Percentiles rank a stretch among this genome's conserved stretches.
These are phyloP conservation scores for Percopsis omiscomaycus DNA, from an alignment of 2,797 vertebrate species.

Conservation along the genomic window DNA sequence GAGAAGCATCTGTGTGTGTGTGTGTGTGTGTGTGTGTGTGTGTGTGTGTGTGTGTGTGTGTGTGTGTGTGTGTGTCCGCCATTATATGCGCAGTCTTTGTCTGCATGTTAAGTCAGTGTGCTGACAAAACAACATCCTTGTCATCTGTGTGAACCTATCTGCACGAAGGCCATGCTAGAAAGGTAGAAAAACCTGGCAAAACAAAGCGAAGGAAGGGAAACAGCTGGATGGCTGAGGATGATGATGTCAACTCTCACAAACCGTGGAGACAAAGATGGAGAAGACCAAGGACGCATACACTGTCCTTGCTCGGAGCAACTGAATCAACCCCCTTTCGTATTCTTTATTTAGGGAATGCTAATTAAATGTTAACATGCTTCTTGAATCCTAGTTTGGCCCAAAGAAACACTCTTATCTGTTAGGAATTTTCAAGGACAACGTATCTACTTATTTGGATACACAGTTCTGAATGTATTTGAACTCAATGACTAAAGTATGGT, in stretches of 20 bases:
- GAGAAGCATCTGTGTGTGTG: constrained; percentile 51
- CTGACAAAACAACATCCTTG: constrained; percentile 46
- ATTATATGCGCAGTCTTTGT: constrained; percentile 15
- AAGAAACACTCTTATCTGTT: neutral
- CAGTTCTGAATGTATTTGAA: too few species aligned
- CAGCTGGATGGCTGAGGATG: constrained; percentile 42
- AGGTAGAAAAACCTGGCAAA: constrained; percentile 37
- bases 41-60: constrained; percentile 16
- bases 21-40: constrained; percentile 12
- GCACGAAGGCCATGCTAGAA: constrained; percentile 16
- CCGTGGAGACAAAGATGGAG: constrained; percentile 21
- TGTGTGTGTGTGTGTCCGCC: constrained; percentile 1
- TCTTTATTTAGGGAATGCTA: constrained; percentile 6
- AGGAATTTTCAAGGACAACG: too few species aligned
- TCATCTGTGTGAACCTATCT: constrained; percentile 31
- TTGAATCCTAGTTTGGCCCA: too few species aligned
- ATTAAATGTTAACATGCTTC: too few species aligned
- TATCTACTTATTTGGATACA: too few species aligned
- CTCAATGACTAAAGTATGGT: too few species aligned
- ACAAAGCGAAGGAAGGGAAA: constrained; percentile 26
- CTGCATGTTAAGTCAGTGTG: constrained; percentile 13
- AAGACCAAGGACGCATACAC: constrained; percentile 23
- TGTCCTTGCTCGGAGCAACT: constrained; percentile 29
- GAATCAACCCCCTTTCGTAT: constrained; percentile 11
- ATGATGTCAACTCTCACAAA: constrained; percentile 35